Evolutionary conservation across 2,888 invertebrate species (phyloP).

Genomic region (Frankliniella intonsa): DNA sequence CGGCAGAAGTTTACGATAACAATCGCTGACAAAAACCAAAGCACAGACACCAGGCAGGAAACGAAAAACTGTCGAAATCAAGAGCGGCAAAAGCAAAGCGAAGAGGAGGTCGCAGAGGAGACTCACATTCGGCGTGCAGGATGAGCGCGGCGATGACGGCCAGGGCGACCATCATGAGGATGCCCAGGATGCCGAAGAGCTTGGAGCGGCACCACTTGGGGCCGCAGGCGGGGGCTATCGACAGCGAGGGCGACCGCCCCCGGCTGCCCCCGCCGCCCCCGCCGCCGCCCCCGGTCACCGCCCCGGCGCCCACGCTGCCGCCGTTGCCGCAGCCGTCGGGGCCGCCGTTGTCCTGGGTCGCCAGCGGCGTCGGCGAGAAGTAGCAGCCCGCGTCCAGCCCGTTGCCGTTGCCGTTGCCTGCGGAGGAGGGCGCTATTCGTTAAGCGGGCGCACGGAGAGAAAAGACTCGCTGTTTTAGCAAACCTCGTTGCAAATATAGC

Average conservation of each 20-base stretch:
- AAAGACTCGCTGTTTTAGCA: too few species aligned
- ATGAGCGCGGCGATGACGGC: constrained; percentile 10
- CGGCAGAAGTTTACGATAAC: too few species aligned
- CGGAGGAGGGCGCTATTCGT: neutral
- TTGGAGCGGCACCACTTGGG: constrained; percentile 19
- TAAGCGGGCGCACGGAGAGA: too few species aligned
- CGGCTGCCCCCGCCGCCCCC: neutral
- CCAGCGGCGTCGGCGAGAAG: constrained; percentile 18
- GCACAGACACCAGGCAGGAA: neutral
- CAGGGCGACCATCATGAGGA: constrained; percentile 1
- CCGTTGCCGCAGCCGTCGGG: constrained; percentile 9
- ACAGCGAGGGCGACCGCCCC: constrained; percentile 5
- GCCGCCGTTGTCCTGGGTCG: neutral
- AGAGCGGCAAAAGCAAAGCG: neutral
- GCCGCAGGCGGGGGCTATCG: constrained; percentile 4
- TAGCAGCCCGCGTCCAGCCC: constrained; percentile 13
- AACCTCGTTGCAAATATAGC: too few species aligned
- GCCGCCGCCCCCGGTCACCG: neutral
- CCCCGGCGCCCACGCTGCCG: neutral
- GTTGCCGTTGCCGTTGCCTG: neutral
- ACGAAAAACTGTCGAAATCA: neutral
- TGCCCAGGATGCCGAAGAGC: constrained; percentile 9
- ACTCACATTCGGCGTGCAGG: constrained; percentile 17
- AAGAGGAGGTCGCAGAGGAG: neutral
- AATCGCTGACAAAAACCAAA: neutral